These are phyloP conservation scores for Eulemur rufifrons DNA, from an alignment of 2,113 vertebrate species.

Conservation along the genomic window DNA sequence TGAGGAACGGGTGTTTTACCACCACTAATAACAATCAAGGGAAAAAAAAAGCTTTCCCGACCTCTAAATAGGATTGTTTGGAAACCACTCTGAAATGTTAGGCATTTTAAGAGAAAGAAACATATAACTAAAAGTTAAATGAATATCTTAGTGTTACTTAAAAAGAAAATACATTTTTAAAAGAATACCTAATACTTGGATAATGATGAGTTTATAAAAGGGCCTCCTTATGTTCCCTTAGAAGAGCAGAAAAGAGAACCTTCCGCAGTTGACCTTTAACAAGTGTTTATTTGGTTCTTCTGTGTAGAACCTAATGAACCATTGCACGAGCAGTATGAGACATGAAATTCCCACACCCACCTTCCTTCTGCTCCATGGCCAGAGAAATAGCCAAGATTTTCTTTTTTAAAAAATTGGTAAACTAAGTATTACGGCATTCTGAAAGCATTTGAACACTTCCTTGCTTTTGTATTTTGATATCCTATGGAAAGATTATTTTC, in stretches of 20 bases:
- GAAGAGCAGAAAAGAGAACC: neutral
- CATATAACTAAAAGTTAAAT: neutral
- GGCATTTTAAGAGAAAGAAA: neutral
- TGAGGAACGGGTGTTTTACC: rapidly evolving
- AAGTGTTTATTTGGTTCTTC: slow-evolving; percentile 32
- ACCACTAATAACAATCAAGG: neutral
- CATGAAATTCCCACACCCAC: slow-evolving; percentile 52
- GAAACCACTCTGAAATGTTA: neutral
- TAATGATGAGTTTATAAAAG: neutral
- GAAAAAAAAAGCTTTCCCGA: neutral
- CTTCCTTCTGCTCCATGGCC: slow-evolving; percentile 55
- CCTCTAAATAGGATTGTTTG: neutral
- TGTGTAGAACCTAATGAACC: slow-evolving; percentile 14
- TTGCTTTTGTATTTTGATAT: neutral
- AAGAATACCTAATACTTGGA: neutral
- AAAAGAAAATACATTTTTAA: neutral
- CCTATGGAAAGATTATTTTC: neutral
- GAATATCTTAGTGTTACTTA: neutral
- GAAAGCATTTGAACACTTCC: neutral
- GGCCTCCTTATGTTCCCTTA: neutral
- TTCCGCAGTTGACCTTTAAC: slow-evolving; percentile 50
- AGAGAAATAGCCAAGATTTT: neutral
- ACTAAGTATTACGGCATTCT: neutral
- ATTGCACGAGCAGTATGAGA: neutral
- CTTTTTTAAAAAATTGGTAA: neutral